Evolutionary conservation across 1,140 invertebrate genomes (phyloP).

Genomic region (Drosophila grimshawi): DNA sequence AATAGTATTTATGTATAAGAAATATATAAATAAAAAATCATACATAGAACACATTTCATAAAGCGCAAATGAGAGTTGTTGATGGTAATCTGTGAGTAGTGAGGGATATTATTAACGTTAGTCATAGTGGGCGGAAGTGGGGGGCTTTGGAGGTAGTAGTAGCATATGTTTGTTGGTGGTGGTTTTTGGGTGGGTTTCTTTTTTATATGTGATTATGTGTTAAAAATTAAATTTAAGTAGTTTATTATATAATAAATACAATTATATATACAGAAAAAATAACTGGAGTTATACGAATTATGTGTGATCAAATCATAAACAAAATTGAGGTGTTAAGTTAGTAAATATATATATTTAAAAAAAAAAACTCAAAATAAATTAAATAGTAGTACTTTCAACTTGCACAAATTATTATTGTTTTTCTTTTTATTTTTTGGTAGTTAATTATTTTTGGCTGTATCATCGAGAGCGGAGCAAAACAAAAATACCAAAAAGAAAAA

Average conservation of each 20-base stretch:
- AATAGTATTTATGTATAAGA: slow-evolving; percentile 22
- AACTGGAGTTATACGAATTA: slow-evolving; percentile 68
- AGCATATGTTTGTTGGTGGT: slow-evolving; percentile 29
- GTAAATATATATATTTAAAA: slow-evolving; percentile 60
- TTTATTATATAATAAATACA: slow-evolving; percentile 49
- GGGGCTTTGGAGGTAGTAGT: slow-evolving; percentile 8
- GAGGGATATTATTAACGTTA: slow-evolving; percentile 25
- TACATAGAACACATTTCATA: slow-evolving; percentile 60
- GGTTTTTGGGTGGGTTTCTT: slow-evolving; percentile 22
- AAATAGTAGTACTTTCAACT: slow-evolving; percentile 78
- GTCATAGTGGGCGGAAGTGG: slow-evolving; percentile 19
- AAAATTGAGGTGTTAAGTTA: slow-evolving; percentile 52
- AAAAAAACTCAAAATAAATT: slow-evolving; percentile 58
- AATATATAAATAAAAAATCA: slow-evolving; percentile 53
- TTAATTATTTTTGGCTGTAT: slow-evolving; percentile 35
- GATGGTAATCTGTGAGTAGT: slow-evolving; percentile 26
- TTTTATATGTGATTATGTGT: slow-evolving; percentile 51
- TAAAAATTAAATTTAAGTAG: slow-evolving; percentile 57
- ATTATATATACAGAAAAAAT: slow-evolving; percentile 75
- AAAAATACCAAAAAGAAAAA: slow-evolving; percentile 36
- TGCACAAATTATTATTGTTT: slow-evolving; percentile 72
- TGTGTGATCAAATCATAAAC: slow-evolving; percentile 58
- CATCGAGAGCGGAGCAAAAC: slow-evolving; percentile 33
- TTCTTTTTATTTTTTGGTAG: slow-evolving; percentile 44
- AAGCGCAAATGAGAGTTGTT: slow-evolving; percentile 58